Evolutionary conservation across 2,888 invertebrate genomes (phyloP), one percentile per base, ranked within the genome.

Genomic region (Bellardia bayeri): DNA sequence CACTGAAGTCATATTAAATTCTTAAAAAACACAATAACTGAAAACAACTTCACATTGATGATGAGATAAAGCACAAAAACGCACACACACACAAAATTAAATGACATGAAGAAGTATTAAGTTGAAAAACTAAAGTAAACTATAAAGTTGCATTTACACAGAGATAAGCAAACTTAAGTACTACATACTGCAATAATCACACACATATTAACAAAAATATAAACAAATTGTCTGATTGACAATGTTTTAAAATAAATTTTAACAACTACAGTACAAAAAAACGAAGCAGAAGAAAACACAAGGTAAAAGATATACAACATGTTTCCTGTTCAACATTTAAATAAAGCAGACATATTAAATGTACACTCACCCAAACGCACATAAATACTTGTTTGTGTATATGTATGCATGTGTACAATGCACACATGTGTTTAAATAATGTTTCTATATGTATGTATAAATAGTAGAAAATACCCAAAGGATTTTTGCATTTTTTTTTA

Each of bases 281-380:
- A 42, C 2, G 56, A 40, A 64, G 37, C 40, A 58, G 11, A 58
- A 81, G 64, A 69, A 33, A 64, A 64, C 6, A 81, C 2, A 82
- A 71, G 69, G 49, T 69, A 80, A 51, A 74, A 78, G 68, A 68
- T 69, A 72, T 80, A 76, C 87, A 87, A 87, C 82, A 84, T 85
- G 87, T 85, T 87, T 87, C 85, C 82, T 84, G 81, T 84, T 83
- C 78, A n/a, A 69, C 68, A 81, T 78, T 84, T 74, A 69, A 76
- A 78, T 78, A 63, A 76, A 79, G 54, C 49, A 63, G 68, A 72
- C 74, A 72, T 66, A 23, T 30, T 58, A 16, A 16, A 51, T 2
- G 51, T 23, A 68, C 14, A 42, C 45, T n/a, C 4, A 30, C 14
- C 64, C 37, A 5, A 8, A 61, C n/a, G n/a, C n/a, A 40, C 11